Percentiles rank a stretch among this genome's conserved stretches.
phyloP scores from a whole-genome alignment of 1,140 invertebrate genomes.

The Drosophila erecta region DNA sequence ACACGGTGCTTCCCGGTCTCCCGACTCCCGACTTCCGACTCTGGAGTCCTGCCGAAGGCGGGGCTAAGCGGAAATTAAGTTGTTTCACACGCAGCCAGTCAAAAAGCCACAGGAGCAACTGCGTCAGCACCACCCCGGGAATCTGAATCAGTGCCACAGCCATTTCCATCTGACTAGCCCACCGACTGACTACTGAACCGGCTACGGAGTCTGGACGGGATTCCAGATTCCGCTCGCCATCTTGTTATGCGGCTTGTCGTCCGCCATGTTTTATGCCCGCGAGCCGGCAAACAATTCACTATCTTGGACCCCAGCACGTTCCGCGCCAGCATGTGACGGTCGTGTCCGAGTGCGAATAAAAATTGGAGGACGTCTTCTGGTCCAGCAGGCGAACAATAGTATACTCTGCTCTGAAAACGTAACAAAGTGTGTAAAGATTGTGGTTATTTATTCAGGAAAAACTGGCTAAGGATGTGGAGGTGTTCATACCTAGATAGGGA shows the following conservation, averaged over 20 bases:
- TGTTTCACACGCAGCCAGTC: conserved; percentile 68
- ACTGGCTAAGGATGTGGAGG: too few species aligned
- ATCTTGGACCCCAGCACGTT: conserved; percentile 35
- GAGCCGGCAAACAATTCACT: conserved; percentile 33
- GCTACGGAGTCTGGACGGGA: conserved; percentile 14
- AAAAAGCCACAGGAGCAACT: conserved; percentile 34
- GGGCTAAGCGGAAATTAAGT: conserved; percentile 67
- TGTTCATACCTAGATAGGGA: too few species aligned
- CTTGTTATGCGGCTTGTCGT: conserved; percentile 63
- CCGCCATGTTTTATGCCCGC: conserved; percentile 51
- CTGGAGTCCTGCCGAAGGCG: conserved; percentile 21
- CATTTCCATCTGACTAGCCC: conserved; percentile 10
- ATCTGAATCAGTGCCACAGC: conserved; percentile 12
- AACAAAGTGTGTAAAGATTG: too few species aligned
- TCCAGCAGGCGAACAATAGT: neutral
- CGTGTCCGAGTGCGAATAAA: conserved; percentile 25
- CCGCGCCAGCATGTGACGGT: conserved; percentile 21
- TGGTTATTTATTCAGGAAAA: too few species aligned
- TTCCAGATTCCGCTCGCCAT: conserved; percentile 25
- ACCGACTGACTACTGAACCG: conserved; percentile 16
- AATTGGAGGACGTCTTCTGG: neutral
- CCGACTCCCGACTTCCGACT: conserved; percentile 1
- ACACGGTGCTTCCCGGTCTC: conserved; percentile 27
- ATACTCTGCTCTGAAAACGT: conserved; percentile 1
- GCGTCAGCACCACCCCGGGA: conserved; percentile 30